These are phyloP conservation scores for Hyphantria cunea DNA, from an alignment of 1,140 invertebrate genomes.

Conservation along the genomic window DNA sequence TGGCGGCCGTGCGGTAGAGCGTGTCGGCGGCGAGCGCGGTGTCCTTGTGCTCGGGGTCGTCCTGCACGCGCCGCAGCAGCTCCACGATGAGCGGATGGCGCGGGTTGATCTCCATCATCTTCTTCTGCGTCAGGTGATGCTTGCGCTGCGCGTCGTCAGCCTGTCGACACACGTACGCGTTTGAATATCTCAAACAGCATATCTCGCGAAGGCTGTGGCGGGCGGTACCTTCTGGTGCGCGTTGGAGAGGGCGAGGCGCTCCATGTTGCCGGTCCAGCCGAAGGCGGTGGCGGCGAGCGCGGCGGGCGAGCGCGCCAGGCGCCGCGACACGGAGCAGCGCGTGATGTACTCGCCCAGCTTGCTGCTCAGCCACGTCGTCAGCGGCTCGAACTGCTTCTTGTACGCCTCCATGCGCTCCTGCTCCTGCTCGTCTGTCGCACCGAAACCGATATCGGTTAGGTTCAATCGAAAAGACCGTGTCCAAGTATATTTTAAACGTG, in stretches of 20 bases:
- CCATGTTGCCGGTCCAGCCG: conserved; percentile 99
- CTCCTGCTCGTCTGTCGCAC: conserved; percentile 85
- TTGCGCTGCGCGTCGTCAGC: conserved; percentile 94
- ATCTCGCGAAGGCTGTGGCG: too few relatives aligned
- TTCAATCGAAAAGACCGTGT: too few relatives aligned
- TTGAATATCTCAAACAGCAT: too few relatives aligned
- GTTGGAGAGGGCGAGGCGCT: conserved; percentile 96
- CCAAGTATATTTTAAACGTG: too few relatives aligned
- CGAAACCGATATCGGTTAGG: background rate
- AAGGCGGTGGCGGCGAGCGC: conserved; percentile 98
- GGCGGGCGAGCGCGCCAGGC: conserved; percentile 96
- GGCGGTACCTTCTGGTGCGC: conserved; percentile 97
- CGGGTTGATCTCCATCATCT: conserved; percentile 98
- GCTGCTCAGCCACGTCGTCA: conserved; percentile 95
- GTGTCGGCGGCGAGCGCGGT: conserved; percentile 95
- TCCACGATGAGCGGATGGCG: conserved; percentile 97
- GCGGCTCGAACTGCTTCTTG: conserved; percentile 93
- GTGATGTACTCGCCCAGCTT: conserved; percentile 92
- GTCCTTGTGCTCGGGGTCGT: conserved; percentile 89
- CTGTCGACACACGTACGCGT: background rate
- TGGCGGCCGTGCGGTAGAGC: conserved; percentile 96
- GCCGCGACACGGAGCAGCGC: conserved; percentile 94
- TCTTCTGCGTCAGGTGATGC: conserved; percentile 98
- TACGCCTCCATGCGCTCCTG: conserved; percentile 92
- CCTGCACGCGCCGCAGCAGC: conserved; percentile 91